Evolutionary conservation across 2,797 vertebrate species (phyloP), one percentile per base, ranked within the genome.

Genomic region (Neostethus bicornis): DNA sequence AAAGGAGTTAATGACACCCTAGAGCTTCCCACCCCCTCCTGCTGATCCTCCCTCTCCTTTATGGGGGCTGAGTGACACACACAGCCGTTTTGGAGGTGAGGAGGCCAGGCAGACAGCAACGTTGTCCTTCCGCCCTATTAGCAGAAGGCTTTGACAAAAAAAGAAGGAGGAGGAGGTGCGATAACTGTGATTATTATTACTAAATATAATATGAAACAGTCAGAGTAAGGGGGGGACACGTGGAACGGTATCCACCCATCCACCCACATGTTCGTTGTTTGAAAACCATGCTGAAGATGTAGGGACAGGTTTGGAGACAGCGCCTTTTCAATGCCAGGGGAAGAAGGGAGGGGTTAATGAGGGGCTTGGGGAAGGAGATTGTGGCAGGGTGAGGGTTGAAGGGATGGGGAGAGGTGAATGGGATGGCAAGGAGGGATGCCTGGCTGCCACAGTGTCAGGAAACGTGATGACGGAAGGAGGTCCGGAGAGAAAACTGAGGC

Each of bases 121-220:
- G 79, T 84, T 80, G 52, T 86, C 86, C 83, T 81, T 80, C 75
- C 73, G 68, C 70, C 74, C 79, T 67, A 51, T 66, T 66, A 59
- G 66, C 77, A 51, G 80, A 80, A 75, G 68, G 59, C 70, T 84
- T 70, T 62, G 82, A 87, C 84, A 85, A 86, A 86, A 85, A 83
- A 71, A 79, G 83, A 74, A 82, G 85, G 81, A 81, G 85, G 77
- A 80, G 83, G 74, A 80, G 83, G 75, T 32, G 46, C 71, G 66
- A 90, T 89, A 84, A 87, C 89, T 89, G 89, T 91, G 87, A 92
- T 92, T 91, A 92, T 90, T 90, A 90, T 89, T 86, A 89, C 87
- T 89, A 90, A 89, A 91, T 90, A 90, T 91, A 91, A 90, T 91
- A 91, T 88, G 79, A 90, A 81, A 84, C 78, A 77, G 87, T 80